phyloP scores from a whole-genome alignment of 2,113 vertebrate genomes.

The Cranoglanis bouderius region DNA sequence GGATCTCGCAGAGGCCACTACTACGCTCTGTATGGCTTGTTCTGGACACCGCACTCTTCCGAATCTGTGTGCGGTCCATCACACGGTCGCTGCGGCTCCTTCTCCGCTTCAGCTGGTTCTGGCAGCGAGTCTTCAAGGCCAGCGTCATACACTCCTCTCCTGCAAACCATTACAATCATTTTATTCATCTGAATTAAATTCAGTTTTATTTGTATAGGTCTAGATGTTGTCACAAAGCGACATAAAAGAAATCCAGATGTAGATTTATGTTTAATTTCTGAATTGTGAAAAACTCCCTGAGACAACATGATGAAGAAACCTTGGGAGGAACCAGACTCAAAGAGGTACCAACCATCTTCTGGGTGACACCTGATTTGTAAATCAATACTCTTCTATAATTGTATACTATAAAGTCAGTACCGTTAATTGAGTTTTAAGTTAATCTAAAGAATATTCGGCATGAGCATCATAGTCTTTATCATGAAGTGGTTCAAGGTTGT shows the following conservation, averaged over 20 bases:
- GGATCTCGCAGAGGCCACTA: slow-evolving; percentile 73
- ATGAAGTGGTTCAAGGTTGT: background rate
- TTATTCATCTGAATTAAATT: background rate
- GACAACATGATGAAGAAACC: background rate
- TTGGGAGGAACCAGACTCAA: background rate
- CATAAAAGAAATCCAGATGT: slow-evolving; percentile 9
- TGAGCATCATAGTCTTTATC: background rate
- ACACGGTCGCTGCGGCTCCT: slow-evolving; percentile 66
- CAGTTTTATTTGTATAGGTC: background rate
- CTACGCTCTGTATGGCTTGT: slow-evolving; percentile 55
- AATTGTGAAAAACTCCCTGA: background rate
- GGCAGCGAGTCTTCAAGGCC: slow-evolving; percentile 75
- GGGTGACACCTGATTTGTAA: background rate
- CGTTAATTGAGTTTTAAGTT: too few relatives aligned
- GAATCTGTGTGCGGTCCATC: slow-evolving; percentile 44
- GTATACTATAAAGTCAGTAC: background rate
- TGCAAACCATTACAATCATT: slow-evolving; percentile 41
- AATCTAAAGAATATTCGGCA: background rate
- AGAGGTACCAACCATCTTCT: background rate
- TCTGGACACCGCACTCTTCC: slow-evolving; percentile 8
- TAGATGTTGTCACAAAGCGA: background rate
- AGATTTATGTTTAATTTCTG: background rate
- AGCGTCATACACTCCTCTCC: slow-evolving; percentile 77
- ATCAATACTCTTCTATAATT: background rate
- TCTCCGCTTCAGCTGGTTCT: slow-evolving; percentile 77